Evolutionary conservation across 2,113 vertebrate species (phyloP), one percentile per base, ranked within the genome.

Genomic region (Datnioides undecimradiatus): DNA sequence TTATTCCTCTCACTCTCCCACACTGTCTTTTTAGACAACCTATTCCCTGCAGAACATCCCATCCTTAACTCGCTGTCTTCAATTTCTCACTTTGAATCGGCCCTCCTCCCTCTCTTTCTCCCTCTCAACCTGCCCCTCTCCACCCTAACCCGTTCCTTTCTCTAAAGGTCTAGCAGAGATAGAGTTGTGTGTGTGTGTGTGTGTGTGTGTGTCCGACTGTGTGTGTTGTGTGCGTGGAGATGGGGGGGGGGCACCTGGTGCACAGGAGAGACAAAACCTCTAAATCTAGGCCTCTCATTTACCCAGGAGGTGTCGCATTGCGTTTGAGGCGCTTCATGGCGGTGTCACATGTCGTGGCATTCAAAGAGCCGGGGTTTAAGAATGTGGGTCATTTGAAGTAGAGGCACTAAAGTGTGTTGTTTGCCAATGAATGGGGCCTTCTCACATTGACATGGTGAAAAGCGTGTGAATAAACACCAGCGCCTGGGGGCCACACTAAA

Each of bases 371-470:
- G 40, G 76, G 90, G 64, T 90, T 89, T 84, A 87, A 94, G 92
- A 94, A 94, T 94, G 93, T 93, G 93, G 91, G 92, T 93, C 93
- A 94, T 93, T 94, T 93, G 93, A 94, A 94, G 93, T 93, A 88
- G 90, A 91, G 84, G 67, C 90, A 93, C 88, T 94, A 93, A 94
- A 93, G 91, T 89, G 90, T 83, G 91, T 94, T 94, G 93, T 94
- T 93, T 82, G 90, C 90, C 93, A 64, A 17, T 94, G 91, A 94
- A 94, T 91, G 84, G 91, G 70, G 87, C 90, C 91, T 91, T 94
- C 93, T 94, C 93, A 94, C 84, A 12, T 91, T 93, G 92, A 93
- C 92, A 89, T 41, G 87, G 85, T 92, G 90, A 93, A 94, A 92
- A 92, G 91, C 90, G 87, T 91, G 91, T 91, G 93, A 94, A 94